Conservation (phyloP, 1,140 invertebrate genomes). For the Ceratina calcarata region DNA sequence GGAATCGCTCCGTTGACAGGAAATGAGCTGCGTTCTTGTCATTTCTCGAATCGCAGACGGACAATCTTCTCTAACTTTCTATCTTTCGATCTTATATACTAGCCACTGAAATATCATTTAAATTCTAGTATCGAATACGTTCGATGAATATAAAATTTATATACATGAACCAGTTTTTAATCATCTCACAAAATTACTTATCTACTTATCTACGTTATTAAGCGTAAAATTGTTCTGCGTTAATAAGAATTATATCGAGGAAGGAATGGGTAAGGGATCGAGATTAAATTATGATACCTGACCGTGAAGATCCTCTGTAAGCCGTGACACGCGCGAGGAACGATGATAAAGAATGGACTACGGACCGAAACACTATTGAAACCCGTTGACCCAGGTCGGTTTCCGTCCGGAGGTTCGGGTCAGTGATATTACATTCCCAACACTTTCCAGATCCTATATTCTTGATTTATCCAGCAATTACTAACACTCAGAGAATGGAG, state of each 20-base stretch:
- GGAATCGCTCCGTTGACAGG: conserved; percentile 10
- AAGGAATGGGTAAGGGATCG: background rate
- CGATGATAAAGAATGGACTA: conserved; percentile 56
- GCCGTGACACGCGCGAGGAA: conserved; percentile 19
- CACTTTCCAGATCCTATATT: conserved; percentile 24
- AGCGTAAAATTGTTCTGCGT: background rate
- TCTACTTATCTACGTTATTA: no score
- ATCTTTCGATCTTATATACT: no score
- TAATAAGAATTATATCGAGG: background rate
- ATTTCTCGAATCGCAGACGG: background rate
- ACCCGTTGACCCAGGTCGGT: conserved; percentile 67
- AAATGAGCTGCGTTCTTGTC: background rate
- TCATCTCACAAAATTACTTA: no score
- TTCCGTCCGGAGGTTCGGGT: conserved; percentile 31
- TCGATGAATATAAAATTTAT: no score
- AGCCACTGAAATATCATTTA: no score
- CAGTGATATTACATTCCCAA: conserved; percentile 24
- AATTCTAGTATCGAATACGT: no score
- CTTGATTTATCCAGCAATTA: background rate
- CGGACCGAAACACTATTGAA: conserved; percentile 34
- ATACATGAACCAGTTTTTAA: no score
- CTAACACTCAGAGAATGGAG: background rate
- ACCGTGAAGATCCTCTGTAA: background rate
- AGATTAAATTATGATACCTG: conserved; percentile 6
- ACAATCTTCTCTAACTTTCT: background rate